These are phyloP conservation scores for Germaria angustata DNA, from an alignment of 2,888 invertebrate species.

Conservation along the genomic window DNA sequence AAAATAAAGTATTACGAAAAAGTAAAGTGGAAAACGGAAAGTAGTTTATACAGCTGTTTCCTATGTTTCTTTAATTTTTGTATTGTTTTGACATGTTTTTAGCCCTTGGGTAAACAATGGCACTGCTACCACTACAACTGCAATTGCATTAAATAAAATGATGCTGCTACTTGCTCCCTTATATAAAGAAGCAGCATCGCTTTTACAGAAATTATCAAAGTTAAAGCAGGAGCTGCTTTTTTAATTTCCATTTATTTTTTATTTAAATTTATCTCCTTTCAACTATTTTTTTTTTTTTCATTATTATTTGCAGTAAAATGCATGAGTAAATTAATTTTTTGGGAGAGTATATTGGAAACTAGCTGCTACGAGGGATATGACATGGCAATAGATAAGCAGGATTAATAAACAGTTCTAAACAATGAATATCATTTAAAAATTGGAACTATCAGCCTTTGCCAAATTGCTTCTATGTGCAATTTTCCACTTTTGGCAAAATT, in stretches of 20 bases:
- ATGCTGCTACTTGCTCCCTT: neutral
- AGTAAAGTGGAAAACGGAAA: slow-evolving; percentile 49
- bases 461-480: too few species aligned
- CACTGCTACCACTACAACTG: neutral
- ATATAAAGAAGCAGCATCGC: slow-evolving; percentile 6
- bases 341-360: too few species aligned
- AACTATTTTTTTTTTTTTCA: neutral
- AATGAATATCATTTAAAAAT: too few species aligned
- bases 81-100: slow-evolving; percentile 67
- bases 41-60: slow-evolving; percentile 67
- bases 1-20: slow-evolving; percentile 1
- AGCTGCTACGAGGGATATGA: too few species aligned
- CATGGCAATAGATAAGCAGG: too few species aligned
- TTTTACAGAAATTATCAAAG: neutral
- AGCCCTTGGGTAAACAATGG: slow-evolving; percentile 60
- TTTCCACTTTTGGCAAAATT: too few species aligned
- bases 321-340: slow-evolving; percentile 1
- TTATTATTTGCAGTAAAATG: slow-evolving; percentile 4
- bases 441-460: too few species aligned
- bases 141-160: neutral
- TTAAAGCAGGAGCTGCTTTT: slow-evolving; percentile 12
- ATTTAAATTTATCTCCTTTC: slow-evolving; percentile 44
- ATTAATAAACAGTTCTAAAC: too few species aligned
- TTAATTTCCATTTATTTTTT: slow-evolving; percentile 44
- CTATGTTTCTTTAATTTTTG: slow-evolving; percentile 64